Base-by-base conservation (phyloP, 2,797 vertebrate species). In the Thaleichthys pacificus region DNA sequence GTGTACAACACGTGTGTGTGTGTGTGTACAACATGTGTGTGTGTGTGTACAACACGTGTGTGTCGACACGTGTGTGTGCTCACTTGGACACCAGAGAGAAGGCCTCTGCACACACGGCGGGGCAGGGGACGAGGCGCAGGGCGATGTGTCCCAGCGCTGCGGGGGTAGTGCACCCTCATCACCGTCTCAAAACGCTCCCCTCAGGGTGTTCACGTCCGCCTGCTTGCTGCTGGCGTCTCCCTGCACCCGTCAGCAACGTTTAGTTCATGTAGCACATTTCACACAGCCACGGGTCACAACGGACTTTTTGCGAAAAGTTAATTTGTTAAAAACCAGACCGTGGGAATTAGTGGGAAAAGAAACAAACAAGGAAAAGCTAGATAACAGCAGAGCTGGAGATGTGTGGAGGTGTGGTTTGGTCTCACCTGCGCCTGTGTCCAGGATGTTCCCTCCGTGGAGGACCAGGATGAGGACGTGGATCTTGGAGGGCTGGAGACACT, bases 71-170 rank as follows among this genome's bases (percentile, higher is more conserved):
- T 61, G 49, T 0, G 4, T 47, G 9, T 7, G 19, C 94, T 95
- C 82, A 99, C 98, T 95, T 97, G 85, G 98, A 99, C 69, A 99
- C 96, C 0, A 99, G 92, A 0, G 97, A 95, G 82, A 98, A 99
- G 0, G 96, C 98, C 3, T 99, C 97, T 0, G 95, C 94, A 71
- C 98, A 99, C 86, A 99, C 93, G 6, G 98, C 95, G 0, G 97
- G 97, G 82, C 97, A 99, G 65, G 97, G 95, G 47, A 99, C 98
- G 61, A 96, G 91, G 66, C 92, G 94, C 86, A 99, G 90, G 86
- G 95, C 95, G 5, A 98, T 92, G 84, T 86, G 97, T 5, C 97
- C 95, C 58, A 97, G 90, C 32, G 96, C 95, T 0, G 95, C 80
- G 0, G 97, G 97, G 22, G 85, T 98, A 99, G 77, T 99, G 98